Evolutionary conservation across 2,113 vertebrate species (phyloP).

Genomic region (Silurus asotus): DNA sequence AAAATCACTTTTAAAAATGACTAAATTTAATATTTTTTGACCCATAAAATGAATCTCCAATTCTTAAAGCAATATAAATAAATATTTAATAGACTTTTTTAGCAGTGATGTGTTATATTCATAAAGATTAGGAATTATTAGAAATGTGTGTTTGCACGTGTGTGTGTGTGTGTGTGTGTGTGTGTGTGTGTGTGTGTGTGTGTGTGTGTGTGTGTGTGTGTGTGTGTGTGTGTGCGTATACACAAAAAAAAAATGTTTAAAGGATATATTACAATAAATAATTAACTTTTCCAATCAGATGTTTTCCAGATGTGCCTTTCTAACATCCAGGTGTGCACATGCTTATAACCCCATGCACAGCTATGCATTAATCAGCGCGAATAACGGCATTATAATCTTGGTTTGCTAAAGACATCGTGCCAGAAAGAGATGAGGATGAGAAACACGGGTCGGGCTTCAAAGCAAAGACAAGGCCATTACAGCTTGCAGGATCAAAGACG

Average conservation of each 20-base stretch:
- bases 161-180: no score
- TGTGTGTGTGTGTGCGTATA: no score
- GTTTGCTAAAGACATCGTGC: not conserved
- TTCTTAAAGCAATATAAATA: not conserved
- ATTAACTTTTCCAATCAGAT: not conserved
- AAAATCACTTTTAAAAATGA: not conserved
- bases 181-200: no score
- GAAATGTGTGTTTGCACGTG: not conserved
- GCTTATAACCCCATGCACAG: no score
- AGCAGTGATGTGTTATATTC: not conserved
- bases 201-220: no score
- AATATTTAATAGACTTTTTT: not conserved
- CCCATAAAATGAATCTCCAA: not conserved
- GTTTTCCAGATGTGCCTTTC: not conserved
- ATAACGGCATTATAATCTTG: not conserved
- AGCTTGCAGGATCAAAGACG: constrained; percentile 39
- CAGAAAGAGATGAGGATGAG: not conserved
- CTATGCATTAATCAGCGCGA: not conserved
- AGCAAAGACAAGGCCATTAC: constrained; percentile 6
- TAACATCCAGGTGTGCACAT: not conserved
- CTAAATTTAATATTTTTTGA: not conserved
- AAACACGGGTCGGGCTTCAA: constrained; percentile 1
- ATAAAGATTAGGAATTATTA: not conserved
- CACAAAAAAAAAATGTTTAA: no score
- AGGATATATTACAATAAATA: not conserved